phyloP scores from a whole-genome alignment of 2,797 vertebrate species.

The Muraenolepis orangiensis region DNA sequence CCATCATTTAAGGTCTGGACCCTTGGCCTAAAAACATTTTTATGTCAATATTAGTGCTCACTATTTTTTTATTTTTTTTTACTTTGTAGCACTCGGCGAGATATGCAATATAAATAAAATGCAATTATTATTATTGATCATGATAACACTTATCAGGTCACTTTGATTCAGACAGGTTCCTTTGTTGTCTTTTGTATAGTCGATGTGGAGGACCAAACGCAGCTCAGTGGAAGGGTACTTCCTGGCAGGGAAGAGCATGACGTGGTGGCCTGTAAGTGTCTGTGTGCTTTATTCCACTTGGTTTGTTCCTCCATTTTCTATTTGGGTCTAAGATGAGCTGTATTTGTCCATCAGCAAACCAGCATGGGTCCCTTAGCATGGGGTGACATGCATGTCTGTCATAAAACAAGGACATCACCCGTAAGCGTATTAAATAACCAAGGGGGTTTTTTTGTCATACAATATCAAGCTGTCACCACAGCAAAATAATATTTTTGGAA shows the following conservation, averaged over 20 bases:
- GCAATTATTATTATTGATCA: too few relatives aligned
- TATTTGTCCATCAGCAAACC: neutral
- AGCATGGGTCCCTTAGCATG: neutral
- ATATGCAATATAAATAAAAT: too few relatives aligned
- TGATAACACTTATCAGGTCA: too few relatives aligned
- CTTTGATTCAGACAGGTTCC: neutral
- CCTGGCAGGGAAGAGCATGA: slow-evolving; percentile 91
- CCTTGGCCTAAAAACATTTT: too few relatives aligned
- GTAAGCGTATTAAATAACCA: too few relatives aligned
- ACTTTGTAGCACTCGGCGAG: too few relatives aligned
- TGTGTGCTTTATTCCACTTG: neutral
- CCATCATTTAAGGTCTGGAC: too few relatives aligned
- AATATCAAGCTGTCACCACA: neutral
- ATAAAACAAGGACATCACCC: too few relatives aligned
- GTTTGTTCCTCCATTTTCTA: neutral
- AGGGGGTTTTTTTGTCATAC: too few relatives aligned
- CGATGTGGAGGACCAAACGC: slow-evolving; percentile 93
- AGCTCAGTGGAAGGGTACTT: slow-evolving; percentile 94
- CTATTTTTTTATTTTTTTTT: too few relatives aligned
- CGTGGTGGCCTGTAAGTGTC: slow-evolving; percentile 98
- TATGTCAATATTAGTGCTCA: too few relatives aligned
- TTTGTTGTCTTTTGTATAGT: slow-evolving; percentile 73
- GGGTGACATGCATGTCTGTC: too few relatives aligned
- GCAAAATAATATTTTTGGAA: neutral
- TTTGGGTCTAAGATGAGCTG: neutral